Conservation (phyloP, 2,888 invertebrate genomes). For the Xylocampa areola region DNA sequence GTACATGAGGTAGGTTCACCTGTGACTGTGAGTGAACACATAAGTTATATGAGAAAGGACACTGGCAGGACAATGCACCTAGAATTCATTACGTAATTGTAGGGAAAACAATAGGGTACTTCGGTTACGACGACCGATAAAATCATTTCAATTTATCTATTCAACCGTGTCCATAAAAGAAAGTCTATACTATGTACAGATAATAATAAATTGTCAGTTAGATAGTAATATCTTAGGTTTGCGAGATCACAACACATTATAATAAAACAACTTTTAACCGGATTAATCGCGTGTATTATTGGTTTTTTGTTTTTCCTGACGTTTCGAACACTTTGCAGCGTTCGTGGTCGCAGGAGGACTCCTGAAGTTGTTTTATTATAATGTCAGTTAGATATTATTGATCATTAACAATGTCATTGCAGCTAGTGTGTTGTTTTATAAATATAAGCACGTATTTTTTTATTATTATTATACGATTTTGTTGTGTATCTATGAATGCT, state of each 20-base stretch:
- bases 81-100: conserved; percentile 71
- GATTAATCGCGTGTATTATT: no score
- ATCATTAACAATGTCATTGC: neutral
- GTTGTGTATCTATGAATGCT: no score
- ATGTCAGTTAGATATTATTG: neutral
- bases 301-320: no score
- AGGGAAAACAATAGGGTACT: conserved; percentile 74
- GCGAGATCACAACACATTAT: no score
- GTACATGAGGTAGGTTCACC: conserved; percentile 41
- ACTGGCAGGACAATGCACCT: conserved; percentile 76
- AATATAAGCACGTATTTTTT: neutral
- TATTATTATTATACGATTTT: neutral
- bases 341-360: no score
- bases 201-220: conserved; percentile 1
- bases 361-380: no score
- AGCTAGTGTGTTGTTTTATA: neutral
- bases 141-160: conserved; percentile 41
- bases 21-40: conserved; percentile 58
- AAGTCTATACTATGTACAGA: conserved; percentile 9
- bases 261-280: no score
- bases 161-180: conserved; percentile 24
- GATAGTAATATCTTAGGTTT: no score
- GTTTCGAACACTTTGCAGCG: no score
- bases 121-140: conserved; percentile 67
- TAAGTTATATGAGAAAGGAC: conserved; percentile 68